Evolutionary conservation across 2,113 vertebrate genomes (phyloP).

Genomic region (Phaethornis superciliosus): DNA sequence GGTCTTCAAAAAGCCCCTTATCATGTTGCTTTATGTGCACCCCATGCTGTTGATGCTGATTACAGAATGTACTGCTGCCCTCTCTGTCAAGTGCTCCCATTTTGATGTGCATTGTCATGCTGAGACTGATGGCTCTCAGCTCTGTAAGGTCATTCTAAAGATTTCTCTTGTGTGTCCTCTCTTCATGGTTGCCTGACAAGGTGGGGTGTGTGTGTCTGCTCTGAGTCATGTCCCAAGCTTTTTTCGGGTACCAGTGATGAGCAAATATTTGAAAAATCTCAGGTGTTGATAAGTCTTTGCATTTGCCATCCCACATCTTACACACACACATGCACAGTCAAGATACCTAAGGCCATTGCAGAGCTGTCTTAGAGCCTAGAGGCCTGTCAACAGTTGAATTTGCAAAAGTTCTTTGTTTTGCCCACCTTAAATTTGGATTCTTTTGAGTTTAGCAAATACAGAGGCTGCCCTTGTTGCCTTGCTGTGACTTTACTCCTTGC

Average conservation of each 20-base stretch:
- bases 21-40: neutral
- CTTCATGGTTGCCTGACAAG: neutral
- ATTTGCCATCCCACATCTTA: neutral
- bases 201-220: neutral
- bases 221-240: neutral
- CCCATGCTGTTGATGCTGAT: fast-evolving
- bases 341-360: neutral
- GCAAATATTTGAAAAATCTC: neutral
- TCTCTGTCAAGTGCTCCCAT: too few relatives aligned
- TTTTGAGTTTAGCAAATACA: neutral
- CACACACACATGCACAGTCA: neutral
- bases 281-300: neutral
- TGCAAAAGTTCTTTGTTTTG: neutral
- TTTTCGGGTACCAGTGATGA: neutral
- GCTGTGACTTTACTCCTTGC: neutral
- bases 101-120: neutral
- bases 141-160: neutral
- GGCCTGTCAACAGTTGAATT: neutral
- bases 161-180: neutral
- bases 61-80: neutral
- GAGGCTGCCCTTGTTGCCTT: neutral
- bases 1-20: neutral
- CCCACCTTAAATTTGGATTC: neutral
- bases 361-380: neutral
- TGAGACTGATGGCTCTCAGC: neutral